phyloP scores from a whole-genome alignment of 2,113 vertebrate species.

The Petromus typicus region DNA sequence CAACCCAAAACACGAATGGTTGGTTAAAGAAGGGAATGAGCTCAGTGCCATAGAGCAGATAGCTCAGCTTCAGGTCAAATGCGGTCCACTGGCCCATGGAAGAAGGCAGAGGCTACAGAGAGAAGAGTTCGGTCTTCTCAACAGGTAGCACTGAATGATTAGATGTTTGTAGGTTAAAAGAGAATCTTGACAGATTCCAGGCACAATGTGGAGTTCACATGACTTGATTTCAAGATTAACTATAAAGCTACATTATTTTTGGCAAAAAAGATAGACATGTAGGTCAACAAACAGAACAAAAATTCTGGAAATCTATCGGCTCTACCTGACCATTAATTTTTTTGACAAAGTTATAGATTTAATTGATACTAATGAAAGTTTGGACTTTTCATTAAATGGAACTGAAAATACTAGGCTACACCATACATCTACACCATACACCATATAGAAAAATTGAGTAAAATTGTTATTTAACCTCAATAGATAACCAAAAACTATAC shows the following conservation, averaged over 20 bases:
- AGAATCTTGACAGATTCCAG: not conserved
- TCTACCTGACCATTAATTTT: not conserved
- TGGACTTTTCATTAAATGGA: not conserved
- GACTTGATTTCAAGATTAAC: not conserved
- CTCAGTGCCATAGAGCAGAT: not conserved
- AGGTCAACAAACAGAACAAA: not conserved
- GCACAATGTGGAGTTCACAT: not conserved
- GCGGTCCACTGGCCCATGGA: not conserved
- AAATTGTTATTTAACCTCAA: not conserved
- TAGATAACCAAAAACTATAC: not conserved
- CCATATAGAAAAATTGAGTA: not conserved
- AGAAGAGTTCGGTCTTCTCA: not conserved
- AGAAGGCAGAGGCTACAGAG: not conserved
- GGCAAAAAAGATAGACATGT: not conserved
- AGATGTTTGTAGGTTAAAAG: not conserved
- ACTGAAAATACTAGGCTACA: not conserved
- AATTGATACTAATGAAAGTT: not conserved
- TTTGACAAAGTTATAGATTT: not conserved
- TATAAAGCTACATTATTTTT: not conserved
- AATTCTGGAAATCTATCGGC: not conserved
- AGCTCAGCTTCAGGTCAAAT: not conserved
- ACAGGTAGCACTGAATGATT: not conserved
- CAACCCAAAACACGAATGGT: not conserved
- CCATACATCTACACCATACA: not conserved
- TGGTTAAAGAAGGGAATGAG: not conserved